Evolutionary conservation across 2,888 invertebrate genomes (phyloP).

Genomic region (Hydrotaea cyrtoneurina): DNA sequence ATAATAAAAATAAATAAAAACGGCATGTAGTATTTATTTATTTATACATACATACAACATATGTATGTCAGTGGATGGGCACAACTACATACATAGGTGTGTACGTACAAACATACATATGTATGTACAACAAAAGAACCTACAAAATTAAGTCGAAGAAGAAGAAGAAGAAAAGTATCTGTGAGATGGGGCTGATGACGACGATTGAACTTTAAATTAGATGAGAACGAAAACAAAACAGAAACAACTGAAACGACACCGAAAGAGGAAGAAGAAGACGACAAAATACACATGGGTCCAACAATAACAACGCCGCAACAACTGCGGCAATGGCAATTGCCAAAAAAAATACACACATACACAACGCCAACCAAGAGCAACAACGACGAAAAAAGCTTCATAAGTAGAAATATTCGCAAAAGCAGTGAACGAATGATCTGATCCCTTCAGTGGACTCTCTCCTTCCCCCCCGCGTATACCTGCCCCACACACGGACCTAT

Average conservation of each 20-base stretch:
- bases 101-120: background rate
- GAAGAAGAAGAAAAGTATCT: constrained; percentile 5
- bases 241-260: constrained; percentile 7
- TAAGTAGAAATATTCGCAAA: constrained; percentile 15
- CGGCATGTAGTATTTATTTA: background rate
- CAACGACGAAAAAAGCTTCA: background rate
- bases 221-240: constrained; percentile 68
- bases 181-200: constrained; percentile 18
- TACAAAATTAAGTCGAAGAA: background rate
- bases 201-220: constrained; percentile 76
- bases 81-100: background rate
- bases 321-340: constrained; percentile 15
- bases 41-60: background rate
- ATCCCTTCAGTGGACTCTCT: constrained; percentile 18
- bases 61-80: background rate
- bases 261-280: constrained; percentile 2
- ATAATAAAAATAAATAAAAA: background rate
- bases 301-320: constrained; percentile 13
- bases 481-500: background rate
- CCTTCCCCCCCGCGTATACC: background rate
- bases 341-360: background rate
- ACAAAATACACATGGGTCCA: constrained; percentile 41
- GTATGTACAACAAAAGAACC: background rate
- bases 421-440: constrained; percentile 19
- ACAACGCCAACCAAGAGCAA: background rate